A percentile compares a stretch with the other conserved stretches of the same genome.
Conservation (phyloP, 1,140 invertebrate genomes). For the Sinella curviseta region DNA sequence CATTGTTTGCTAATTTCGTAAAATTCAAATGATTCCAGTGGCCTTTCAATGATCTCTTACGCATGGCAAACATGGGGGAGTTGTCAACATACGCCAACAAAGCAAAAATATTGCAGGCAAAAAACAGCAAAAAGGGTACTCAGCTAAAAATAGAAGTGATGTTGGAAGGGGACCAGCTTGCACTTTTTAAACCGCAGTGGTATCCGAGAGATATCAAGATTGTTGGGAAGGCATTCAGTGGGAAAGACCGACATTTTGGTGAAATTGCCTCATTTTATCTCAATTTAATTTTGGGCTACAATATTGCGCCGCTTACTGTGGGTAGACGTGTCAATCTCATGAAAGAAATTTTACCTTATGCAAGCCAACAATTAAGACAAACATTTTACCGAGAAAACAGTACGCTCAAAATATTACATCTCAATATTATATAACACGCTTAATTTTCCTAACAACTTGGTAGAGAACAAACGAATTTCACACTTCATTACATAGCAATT, state of each 20-base stretch:
- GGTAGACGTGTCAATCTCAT: conserved; percentile 75
- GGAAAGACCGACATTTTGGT: conserved; percentile 88
- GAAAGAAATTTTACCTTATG: conserved; percentile 70
- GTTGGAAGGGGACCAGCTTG: conserved; percentile 74
- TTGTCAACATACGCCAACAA: conserved; percentile 69
- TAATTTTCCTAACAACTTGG: conserved; percentile 10
- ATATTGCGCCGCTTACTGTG: conserved; percentile 74
- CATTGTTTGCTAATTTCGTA: neutral
- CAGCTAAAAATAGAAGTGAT: conserved; percentile 83
- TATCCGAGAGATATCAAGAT: conserved; percentile 75
- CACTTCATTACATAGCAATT: neutral
- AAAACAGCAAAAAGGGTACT: conserved; percentile 75
- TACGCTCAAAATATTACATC: conserved; percentile 51
- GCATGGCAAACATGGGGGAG: conserved; percentile 57
- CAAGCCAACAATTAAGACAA: conserved; percentile 65
- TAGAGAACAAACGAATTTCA: neutral
- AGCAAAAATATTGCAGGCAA: conserved; percentile 70
- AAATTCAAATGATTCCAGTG: conserved; percentile 14
- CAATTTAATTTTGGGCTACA: conserved; percentile 62
- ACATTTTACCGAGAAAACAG: conserved; percentile 59
- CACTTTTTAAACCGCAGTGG: conserved; percentile 88
- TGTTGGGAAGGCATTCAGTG: conserved; percentile 77
- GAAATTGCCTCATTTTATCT: conserved; percentile 94
- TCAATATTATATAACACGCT: neutral
- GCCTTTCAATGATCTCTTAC: conserved; percentile 19